phyloP scores from a whole-genome alignment of 2,797 vertebrate species.

The Oryzias sinensis region DNA sequence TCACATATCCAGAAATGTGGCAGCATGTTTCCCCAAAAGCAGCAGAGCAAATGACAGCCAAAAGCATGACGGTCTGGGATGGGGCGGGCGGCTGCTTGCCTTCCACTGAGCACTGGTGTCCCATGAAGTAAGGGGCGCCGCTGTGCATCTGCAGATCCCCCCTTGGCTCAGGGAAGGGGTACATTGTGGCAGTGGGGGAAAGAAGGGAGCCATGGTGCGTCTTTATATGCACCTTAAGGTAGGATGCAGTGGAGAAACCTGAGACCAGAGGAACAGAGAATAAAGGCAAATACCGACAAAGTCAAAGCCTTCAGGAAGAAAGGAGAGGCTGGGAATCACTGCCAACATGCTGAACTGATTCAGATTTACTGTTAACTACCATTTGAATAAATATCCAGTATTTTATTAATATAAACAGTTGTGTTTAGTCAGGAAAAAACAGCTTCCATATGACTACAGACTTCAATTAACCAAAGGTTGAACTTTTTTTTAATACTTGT shows the following conservation, averaged over 20 bases:
- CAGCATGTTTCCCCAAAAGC: slow-evolving; percentile 61
- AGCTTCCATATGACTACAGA: too few species aligned
- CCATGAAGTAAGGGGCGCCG: slow-evolving; percentile 97
- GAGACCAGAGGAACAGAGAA: slow-evolving; percentile 79
- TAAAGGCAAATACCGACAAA: slow-evolving; percentile 65
- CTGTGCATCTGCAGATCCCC: slow-evolving; percentile 93
- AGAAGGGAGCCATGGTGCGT: slow-evolving; percentile 95
- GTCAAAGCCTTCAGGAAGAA: slow-evolving; percentile 47
- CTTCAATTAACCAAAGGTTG: too few species aligned
- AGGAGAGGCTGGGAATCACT: slow-evolving; percentile 9
- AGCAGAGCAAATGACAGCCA: slow-evolving; percentile 71
- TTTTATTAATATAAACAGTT: too few species aligned
- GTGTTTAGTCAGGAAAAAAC: too few species aligned
- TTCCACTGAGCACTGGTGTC: slow-evolving; percentile 99
- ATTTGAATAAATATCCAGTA: too few species aligned
- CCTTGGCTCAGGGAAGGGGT: slow-evolving; percentile 90
- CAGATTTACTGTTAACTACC: too few species aligned
- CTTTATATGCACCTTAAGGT: slow-evolving; percentile 99
- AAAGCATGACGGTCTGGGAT: slow-evolving; percentile 63
- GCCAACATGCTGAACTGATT: too few species aligned
- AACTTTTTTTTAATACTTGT: too few species aligned
- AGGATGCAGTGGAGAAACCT: slow-evolving; percentile 99
- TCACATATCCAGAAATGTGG: slow-evolving; percentile 48
- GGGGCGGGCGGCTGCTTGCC: slow-evolving; percentile 88
- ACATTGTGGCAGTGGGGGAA: slow-evolving; percentile 75